Base-by-base conservation (phyloP, 2,888 invertebrate species). In the Polylopha cassiicola region DNA sequence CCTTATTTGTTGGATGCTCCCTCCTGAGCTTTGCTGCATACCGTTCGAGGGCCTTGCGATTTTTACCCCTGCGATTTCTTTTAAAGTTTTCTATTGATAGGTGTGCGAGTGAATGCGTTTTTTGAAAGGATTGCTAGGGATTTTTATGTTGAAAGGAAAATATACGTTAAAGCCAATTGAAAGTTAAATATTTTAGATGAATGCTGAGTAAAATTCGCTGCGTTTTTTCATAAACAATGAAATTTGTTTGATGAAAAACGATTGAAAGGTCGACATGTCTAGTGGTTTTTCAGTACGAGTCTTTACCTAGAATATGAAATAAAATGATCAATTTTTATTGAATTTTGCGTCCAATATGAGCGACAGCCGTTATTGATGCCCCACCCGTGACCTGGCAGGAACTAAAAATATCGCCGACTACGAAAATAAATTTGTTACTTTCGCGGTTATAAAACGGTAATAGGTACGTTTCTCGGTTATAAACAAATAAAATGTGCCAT, bases 331-430 rank as follows among this genome's bases (percentile, higher is more conserved):
- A 75, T 70, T 79, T 78, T 79, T 75, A 80, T 80, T 77, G 72
- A 80, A 79, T 80, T 78, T 78, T 71, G 71, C 69, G 58, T 67
- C 63, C 71, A 72, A 76, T 78, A 73, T 77, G 73, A 72, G 68
- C 65, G 59, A 55, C 62, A 61, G 57, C 61, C 61, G 68, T 76
- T 76, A 80, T 80, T 79, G 75, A 81, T 81, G 74, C 66, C 55
- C 54, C 52, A 48, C 41, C 54, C 71, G 64, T 78, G 77, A 78
- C 75, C 62, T 36, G 55, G 68, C 67, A 59, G 24, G 51, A 48
- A 50, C 53, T 68, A 73, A 71, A 61, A 68, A n/a, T 50, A 17
- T 3, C 13, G 28, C 36, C 20, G 13, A 5, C 14, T 10, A 21
- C 3, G 3, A 9, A 4, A 31, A 21, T 16, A 26, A 15, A n/a